phyloP scores from a whole-genome alignment of 2,888 invertebrate species.

The Sympetrum striolatum region DNA sequence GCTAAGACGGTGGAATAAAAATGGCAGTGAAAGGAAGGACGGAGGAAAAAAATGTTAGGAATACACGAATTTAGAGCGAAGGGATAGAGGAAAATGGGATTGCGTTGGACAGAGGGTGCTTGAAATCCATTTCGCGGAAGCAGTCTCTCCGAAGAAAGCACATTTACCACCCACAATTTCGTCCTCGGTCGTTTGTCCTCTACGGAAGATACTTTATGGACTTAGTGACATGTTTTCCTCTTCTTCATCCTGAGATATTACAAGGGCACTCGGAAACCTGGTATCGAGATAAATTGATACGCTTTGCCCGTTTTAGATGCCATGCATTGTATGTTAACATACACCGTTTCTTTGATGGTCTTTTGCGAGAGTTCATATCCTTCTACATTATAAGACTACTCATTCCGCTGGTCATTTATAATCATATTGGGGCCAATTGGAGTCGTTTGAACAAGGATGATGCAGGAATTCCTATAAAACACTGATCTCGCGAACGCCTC shows the following conservation, averaged over 20 bases:
- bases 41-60: background rate
- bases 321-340: too few species aligned
- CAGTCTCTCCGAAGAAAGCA: slow-evolving; percentile 1
- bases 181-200: slow-evolving; percentile 20
- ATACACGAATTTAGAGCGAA: background rate
- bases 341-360: too few species aligned
- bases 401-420: too few species aligned
- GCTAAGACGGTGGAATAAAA: background rate
- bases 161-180: background rate
- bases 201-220: background rate
- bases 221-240: slow-evolving; percentile 17
- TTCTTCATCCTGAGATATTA: background rate
- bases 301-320: background rate
- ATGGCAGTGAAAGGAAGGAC: background rate
- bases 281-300: background rate
- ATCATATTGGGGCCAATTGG: too few species aligned
- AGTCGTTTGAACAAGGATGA: too few species aligned
- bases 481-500: too few species aligned
- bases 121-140: slow-evolving; percentile 35
- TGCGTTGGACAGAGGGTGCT: background rate
- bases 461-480: too few species aligned
- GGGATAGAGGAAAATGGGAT: background rate
- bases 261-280: slow-evolving; percentile 7
- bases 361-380: too few species aligned
- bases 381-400: too few species aligned